Evolutionary conservation across 2,113 vertebrate genomes (phyloP).

Genomic region (Phainopepla nitens): DNA sequence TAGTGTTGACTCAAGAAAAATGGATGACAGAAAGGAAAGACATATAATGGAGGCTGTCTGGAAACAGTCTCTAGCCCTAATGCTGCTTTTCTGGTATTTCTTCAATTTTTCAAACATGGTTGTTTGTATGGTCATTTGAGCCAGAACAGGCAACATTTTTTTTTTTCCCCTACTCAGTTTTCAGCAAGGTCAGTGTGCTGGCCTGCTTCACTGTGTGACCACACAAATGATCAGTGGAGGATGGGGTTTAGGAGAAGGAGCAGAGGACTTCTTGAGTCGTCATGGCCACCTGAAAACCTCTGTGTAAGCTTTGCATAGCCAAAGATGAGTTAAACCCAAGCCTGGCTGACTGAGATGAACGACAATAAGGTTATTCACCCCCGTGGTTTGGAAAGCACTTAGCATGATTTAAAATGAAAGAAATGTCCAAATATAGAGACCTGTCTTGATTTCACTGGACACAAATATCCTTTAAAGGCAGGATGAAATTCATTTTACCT

Average conservation of each 20-base stretch:
- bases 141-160: neutral
- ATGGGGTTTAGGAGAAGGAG: neutral
- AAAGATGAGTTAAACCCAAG: neutral
- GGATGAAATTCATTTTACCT: slow-evolving; percentile 19
- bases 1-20: neutral
- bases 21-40: neutral
- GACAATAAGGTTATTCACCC: neutral
- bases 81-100: neutral
- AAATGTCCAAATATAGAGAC: slow-evolving; percentile 24
- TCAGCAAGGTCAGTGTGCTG: neutral
- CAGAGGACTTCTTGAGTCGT: neutral
- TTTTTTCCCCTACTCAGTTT: neutral
- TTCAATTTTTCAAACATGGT: neutral
- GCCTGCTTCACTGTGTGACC: neutral
- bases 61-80: neutral
- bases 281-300: neutral
- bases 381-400: neutral
- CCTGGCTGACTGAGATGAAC: neutral
- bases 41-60: neutral
- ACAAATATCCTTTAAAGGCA: slow-evolving; percentile 49
- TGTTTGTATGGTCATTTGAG: neutral
- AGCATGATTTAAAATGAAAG: slow-evolving; percentile 40
- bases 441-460: slow-evolving; percentile 4
- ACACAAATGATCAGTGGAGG: neutral
- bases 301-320: neutral